Conservation (phyloP, 2,113 vertebrate genomes). For the Buteo buteo region DNA sequence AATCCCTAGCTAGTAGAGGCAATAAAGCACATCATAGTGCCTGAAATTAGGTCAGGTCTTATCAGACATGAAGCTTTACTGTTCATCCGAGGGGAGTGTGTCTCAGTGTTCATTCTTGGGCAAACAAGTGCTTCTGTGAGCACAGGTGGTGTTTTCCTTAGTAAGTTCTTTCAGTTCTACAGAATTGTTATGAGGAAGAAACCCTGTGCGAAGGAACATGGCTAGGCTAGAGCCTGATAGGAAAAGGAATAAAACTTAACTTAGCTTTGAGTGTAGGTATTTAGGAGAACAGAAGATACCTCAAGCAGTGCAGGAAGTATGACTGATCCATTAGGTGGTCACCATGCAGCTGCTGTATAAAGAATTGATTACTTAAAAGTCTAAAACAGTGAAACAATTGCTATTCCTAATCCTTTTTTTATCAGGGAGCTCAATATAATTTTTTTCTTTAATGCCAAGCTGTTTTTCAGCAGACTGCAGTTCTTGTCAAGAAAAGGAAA, state of each 20-base stretch:
- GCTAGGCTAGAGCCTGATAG: neutral
- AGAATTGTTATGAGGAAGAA: neutral
- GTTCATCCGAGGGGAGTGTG: accelerated
- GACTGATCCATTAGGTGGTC: neutral
- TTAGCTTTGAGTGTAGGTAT: neutral
- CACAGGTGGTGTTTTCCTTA: neutral
- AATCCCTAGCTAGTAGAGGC: neutral
- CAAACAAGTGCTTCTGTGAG: neutral
- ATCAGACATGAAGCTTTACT: neutral
- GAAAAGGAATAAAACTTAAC: neutral
- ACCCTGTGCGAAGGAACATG: neutral
- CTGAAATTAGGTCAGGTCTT: neutral
- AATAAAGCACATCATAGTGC: neutral
- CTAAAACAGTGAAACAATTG: neutral
- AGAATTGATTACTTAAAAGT: neutral
- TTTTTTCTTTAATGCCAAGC: neutral
- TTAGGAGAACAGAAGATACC: neutral
- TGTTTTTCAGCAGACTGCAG: neutral
- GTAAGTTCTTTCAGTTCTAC: neutral
- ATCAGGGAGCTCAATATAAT: neutral
- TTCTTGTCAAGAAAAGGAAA: neutral
- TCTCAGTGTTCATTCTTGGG: neutral
- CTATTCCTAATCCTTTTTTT: neutral
- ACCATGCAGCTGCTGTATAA: neutral
- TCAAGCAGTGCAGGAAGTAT: neutral